Evolutionary conservation across 2,888 invertebrate genomes (phyloP).

Genomic region (Dendrolimus houi): DNA sequence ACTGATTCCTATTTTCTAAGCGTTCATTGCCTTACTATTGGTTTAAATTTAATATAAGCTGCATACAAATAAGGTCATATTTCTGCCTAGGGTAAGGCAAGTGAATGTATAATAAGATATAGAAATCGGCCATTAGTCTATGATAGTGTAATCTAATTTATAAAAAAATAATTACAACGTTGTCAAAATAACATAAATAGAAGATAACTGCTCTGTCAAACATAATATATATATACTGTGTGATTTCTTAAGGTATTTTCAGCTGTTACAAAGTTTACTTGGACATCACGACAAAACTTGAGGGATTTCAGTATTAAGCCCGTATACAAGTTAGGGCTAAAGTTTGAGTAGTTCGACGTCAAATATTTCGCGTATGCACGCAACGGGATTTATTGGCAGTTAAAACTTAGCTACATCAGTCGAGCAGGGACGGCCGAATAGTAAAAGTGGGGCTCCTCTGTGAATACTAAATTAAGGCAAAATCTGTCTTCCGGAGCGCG

Average conservation of each 20-base stretch:
- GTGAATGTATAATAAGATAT: too few relatives aligned
- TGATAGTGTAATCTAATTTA: too few relatives aligned
- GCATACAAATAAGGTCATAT: too few relatives aligned
- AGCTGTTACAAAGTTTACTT: constrained; percentile 14
- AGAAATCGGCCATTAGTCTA: too few relatives aligned
- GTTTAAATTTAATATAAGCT: too few relatives aligned
- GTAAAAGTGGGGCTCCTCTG: not conserved
- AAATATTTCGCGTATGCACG: not conserved
- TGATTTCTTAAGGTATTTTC: too few relatives aligned
- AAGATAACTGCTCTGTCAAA: constrained; percentile 18
- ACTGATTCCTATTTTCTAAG: too few relatives aligned
- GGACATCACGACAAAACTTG: not conserved
- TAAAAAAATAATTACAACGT: too few relatives aligned
- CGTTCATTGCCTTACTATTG: too few relatives aligned
- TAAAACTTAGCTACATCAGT: not conserved
- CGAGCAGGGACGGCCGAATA: not conserved
- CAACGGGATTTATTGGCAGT: not conserved
- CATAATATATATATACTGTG: constrained; percentile 7
- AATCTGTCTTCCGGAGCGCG: not conserved
- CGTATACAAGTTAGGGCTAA: too few relatives aligned
- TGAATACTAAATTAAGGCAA: not conserved
- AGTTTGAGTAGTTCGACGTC: not conserved
- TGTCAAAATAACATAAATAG: too few relatives aligned
- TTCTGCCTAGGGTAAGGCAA: too few relatives aligned
- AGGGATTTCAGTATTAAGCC: not conserved